phyloP scores from a whole-genome alignment of 2,113 vertebrate species.

The Bolborhynchus lineola region DNA sequence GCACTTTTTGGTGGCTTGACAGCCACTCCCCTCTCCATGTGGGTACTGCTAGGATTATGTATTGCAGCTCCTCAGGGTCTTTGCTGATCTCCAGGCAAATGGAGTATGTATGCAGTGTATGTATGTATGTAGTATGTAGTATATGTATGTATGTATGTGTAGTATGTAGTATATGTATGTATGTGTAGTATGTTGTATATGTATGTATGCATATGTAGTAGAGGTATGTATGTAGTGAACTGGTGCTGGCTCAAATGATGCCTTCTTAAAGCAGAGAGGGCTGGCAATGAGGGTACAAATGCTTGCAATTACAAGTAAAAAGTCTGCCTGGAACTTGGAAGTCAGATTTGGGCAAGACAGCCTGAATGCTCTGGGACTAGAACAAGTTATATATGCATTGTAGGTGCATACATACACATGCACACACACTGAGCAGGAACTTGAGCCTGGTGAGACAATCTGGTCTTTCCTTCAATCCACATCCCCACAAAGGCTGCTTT shows the following conservation, averaged over 20 bases:
- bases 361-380: not conserved
- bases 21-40: fast-evolving
- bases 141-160: not conserved
- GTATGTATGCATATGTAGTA: not conserved
- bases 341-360: not conserved
- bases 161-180: not conserved
- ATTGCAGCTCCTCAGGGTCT: not conserved
- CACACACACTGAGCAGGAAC: not conserved
- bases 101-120: not conserved
- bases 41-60: not conserved
- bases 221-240: not conserved
- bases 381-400: not conserved
- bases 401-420: fast-evolving
- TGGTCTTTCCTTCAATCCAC: constrained; percentile 32
- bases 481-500: not conserved
- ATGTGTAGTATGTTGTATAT: not conserved
- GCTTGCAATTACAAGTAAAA: not conserved
- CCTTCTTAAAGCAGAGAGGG: not conserved
- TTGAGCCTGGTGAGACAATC: not conserved
- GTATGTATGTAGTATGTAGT: not conserved
- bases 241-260: not conserved
- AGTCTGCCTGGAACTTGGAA: not conserved
- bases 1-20: not conserved
- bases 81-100: not conserved
- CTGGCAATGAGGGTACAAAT: not conserved